phyloP scores from a whole-genome alignment of 2,797 vertebrate species.

The Allobates femoralis region DNA sequence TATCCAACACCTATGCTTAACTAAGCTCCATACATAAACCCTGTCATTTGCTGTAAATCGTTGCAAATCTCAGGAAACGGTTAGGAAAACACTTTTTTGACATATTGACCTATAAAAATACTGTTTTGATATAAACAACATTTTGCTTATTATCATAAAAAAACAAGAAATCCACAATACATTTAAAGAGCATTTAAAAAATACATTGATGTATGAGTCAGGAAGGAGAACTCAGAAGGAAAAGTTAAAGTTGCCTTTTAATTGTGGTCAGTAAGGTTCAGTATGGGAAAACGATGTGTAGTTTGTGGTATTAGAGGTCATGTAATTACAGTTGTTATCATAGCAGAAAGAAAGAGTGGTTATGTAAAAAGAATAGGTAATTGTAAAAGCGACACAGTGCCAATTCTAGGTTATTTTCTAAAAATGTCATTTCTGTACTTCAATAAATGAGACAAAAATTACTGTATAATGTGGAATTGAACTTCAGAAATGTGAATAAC shows the following conservation, averaged over 20 bases:
- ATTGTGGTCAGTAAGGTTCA: slow-evolving; percentile 67
- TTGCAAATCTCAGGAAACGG: no score
- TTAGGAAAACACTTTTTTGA: no score
- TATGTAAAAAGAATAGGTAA: slow-evolving; percentile 74
- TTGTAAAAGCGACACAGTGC: slow-evolving; percentile 74
- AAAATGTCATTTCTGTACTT: slow-evolving; percentile 76
- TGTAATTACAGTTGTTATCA: slow-evolving; percentile 71
- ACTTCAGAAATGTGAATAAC: slow-evolving; percentile 63
- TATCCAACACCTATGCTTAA: no score
- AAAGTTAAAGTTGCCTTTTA: slow-evolving; percentile 68
- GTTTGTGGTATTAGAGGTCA: slow-evolving; percentile 67
- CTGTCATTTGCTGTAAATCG: no score
- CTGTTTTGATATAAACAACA: neutral
- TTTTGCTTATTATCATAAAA: neutral
- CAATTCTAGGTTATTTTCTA: slow-evolving; percentile 71
- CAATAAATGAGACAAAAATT: slow-evolving; percentile 70
- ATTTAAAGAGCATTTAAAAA: slow-evolving; percentile 41
- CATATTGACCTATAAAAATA: neutral
- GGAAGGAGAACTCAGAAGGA: slow-evolving; percentile 66
- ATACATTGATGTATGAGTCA: slow-evolving; percentile 66
- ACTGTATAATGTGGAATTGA: slow-evolving; percentile 65
- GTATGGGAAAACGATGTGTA: slow-evolving; percentile 64
- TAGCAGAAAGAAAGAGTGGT: slow-evolving; percentile 70
- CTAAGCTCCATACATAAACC: no score
- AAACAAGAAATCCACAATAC: slow-evolving; percentile 11